Base-by-base conservation (phyloP, 1,140 invertebrate genomes). In the Drosophila funebris region DNA sequence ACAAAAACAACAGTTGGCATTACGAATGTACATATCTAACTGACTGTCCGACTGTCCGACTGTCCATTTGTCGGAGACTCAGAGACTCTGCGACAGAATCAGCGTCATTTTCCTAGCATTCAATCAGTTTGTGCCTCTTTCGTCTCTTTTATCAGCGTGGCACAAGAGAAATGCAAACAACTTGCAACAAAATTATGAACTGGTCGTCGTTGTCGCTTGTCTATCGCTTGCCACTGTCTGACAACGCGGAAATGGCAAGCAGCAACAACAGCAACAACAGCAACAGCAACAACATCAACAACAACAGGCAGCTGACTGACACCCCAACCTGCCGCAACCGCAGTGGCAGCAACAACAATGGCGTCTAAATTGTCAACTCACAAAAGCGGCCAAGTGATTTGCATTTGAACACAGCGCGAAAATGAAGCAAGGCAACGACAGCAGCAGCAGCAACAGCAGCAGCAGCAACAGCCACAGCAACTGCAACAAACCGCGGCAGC, bases 381-480 rank as follows among this genome's bases (percentile, higher is more conserved):
- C 82, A 88, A 87, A 82, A 74, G 82, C 82, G 78, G 80, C 83
- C 83, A 87, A 88, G 73, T 87, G 83, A 87, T 87, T 87, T 87
- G 83, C 83, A 87, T 87, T 87, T 87, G 78, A 88, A 88, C 67
- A 75, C 83, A 67, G 75, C 82, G 82, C 75, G 78, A 82, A 87
- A 87, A 87, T 87, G 81, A 84, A 87, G 63, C 46, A 63, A 85
- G 63, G 62, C 76, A 73, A 60, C 61, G 31, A 20, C 66, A 33
- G 16, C 37, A 48, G 36, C 50, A 22, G n/a, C 60, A 22, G 9
- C 50, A 37, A 4, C 46, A 29, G 29, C 46, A 18, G 37, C 56
- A 46, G 5, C 58, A 31, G 24, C 43, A 54, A 37, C 60, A 18
- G 16, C 62, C 7, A 2, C 7, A 0, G 29, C 7, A 0, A 9